Evolutionary conservation across 2,888 invertebrate genomes (phyloP).

Genomic region (Molorchus minor): DNA sequence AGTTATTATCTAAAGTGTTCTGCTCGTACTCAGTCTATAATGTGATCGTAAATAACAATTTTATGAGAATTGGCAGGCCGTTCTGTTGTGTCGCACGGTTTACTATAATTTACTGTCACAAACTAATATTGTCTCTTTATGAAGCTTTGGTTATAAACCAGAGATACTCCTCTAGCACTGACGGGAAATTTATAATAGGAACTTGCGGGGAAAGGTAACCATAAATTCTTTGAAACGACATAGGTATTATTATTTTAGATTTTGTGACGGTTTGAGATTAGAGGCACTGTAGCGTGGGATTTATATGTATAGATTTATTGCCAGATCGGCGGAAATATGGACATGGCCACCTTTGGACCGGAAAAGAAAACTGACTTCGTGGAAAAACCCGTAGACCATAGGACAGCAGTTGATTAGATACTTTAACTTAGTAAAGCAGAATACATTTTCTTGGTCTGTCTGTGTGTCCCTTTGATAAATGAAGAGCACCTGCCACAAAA

Average conservation of each 20-base stretch:
- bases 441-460: no score
- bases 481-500: no score
- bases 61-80: constrained; percentile 42
- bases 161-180: background rate
- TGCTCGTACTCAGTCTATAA: constrained; percentile 36
- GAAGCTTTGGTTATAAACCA: constrained; percentile 6
- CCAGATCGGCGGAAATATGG: no score
- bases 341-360: no score
- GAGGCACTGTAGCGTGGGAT: background rate
- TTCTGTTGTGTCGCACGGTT: constrained; percentile 37
- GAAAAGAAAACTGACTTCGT: no score
- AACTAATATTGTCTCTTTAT: constrained; percentile 17
- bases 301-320: no score
- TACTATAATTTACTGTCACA: constrained; percentile 38
- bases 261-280: background rate
- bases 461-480: no score
- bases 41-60: constrained; percentile 43
- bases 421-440: no score
- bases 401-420: no score
- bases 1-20: constrained; percentile 37
- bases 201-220: background rate
- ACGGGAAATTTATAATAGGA: constrained; percentile 1
- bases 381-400: no score
- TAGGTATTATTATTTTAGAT: no score
- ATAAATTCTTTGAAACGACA: background rate